phyloP scores from a whole-genome alignment of 1,140 invertebrate species.

The Plectrocnemia conspersa region DNA sequence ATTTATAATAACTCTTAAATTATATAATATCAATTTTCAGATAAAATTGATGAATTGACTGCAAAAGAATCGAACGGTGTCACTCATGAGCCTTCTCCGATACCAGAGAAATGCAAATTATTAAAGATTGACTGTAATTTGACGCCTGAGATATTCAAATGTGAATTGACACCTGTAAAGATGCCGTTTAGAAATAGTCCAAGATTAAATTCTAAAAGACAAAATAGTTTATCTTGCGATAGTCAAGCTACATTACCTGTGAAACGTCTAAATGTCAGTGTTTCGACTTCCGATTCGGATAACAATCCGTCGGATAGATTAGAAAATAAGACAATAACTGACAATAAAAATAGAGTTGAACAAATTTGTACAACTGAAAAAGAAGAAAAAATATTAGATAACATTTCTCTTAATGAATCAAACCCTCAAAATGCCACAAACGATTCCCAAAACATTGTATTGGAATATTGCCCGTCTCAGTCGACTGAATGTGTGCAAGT shows the following conservation, averaged over 20 bases:
- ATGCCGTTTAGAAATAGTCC: background rate
- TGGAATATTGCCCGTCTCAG: constrained; percentile 15
- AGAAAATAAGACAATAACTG: no score
- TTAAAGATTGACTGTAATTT: background rate
- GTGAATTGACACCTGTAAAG: constrained; percentile 4
- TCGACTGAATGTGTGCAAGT: background rate
- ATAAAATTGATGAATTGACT: no score
- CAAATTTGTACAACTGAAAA: no score
- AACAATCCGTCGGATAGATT: no score
- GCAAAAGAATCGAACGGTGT: no score
- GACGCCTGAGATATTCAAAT: background rate
- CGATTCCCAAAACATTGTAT: constrained; percentile 30
- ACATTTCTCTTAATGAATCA: no score
- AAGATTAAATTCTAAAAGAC: constrained; percentile 12
- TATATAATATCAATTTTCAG: no score
- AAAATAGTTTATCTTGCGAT: constrained; percentile 12
- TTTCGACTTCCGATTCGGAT: no score
- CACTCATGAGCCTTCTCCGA: no score
- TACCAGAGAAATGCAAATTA: background rate
- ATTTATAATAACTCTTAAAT: no score
- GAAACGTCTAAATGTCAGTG: constrained; percentile 16
- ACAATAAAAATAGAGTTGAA: no score
- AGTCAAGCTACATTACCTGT: background rate
- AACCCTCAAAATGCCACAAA: constrained; percentile 13
- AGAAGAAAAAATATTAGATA: no score